Evolutionary conservation across 2,888 invertebrate species (phyloP).

Genomic region (Calameuta pallipes): DNA sequence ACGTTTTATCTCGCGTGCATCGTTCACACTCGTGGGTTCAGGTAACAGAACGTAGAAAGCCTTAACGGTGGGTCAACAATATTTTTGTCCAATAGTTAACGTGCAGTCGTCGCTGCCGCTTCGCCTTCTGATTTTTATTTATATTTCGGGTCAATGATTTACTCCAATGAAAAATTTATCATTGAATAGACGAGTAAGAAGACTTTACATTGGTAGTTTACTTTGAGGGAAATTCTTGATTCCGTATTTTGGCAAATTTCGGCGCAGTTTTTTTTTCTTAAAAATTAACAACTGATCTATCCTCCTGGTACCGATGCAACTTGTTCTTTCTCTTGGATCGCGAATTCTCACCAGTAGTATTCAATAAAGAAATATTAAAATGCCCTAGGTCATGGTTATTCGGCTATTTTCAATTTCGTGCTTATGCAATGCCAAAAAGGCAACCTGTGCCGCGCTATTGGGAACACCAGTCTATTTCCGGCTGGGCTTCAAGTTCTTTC

Average conservation of each 20-base stretch:
- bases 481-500: slow-evolving; percentile 42
- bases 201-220: background rate
- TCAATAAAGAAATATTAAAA: background rate
- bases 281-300: background rate
- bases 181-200: background rate
- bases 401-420: slow-evolving; percentile 51
- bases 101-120: too few species aligned
- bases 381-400: slow-evolving; percentile 54
- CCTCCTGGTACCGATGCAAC: background rate
- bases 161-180: background rate
- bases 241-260: background rate
- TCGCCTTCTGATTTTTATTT: background rate
- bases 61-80: background rate
- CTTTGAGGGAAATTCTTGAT: background rate
- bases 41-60: background rate
- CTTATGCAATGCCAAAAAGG: slow-evolving; percentile 50
- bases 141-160: background rate
- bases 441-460: slow-evolving; percentile 46
- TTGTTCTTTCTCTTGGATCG: background rate
- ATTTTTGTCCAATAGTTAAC: background rate
- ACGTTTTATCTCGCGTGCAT: background rate
- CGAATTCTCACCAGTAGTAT: background rate
- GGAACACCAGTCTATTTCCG: slow-evolving; percentile 55
- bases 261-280: background rate
- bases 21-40: background rate